Conservation (phyloP, 2,888 invertebrate species). For the Oscheius sp. region DNA sequence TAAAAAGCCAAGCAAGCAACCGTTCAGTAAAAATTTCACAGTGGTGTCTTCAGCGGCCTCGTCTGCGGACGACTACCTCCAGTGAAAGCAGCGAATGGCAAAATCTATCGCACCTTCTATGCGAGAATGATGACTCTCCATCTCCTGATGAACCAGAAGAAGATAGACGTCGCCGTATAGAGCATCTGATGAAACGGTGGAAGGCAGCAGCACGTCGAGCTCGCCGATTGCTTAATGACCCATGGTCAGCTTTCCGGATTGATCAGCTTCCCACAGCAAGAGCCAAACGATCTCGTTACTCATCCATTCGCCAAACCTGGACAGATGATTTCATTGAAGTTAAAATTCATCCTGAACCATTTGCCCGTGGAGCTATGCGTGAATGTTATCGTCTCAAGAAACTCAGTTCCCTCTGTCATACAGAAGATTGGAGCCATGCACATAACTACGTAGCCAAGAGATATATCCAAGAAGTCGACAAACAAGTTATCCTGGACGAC, state of each 20-base stretch:
- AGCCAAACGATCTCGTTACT: constrained; percentile 76
- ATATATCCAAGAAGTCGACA: constrained; percentile 75
- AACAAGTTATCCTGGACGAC: constrained; percentile 77
- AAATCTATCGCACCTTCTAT: constrained; percentile 38
- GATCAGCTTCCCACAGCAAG: constrained; percentile 75
- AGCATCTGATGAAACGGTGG: constrained; percentile 57
- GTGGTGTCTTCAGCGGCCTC: constrained; percentile 33
- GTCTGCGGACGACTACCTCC: constrained; percentile 36
- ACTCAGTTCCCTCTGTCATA: constrained; percentile 73
- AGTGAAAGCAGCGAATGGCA: constrained; percentile 39
- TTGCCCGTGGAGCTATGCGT: constrained; percentile 78
- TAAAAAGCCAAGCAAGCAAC: too few species aligned
- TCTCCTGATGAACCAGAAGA: constrained; percentile 24
- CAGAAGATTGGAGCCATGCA: constrained; percentile 76
- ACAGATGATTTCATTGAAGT: constrained; percentile 76
- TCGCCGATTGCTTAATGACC: constrained; percentile 73
- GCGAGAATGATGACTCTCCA: constrained; percentile 24
- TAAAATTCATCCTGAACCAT: constrained; percentile 74
- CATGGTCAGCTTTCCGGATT: constrained; percentile 76
- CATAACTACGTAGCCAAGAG: constrained; percentile 78
- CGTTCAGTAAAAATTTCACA: neutral
- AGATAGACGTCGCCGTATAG: constrained; percentile 35
- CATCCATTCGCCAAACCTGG: constrained; percentile 77
- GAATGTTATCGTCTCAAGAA: constrained; percentile 77
- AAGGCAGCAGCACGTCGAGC: constrained; percentile 53